phyloP scores from a whole-genome alignment of 2,888 invertebrate species.

The Leptinotarsa juncta region DNA sequence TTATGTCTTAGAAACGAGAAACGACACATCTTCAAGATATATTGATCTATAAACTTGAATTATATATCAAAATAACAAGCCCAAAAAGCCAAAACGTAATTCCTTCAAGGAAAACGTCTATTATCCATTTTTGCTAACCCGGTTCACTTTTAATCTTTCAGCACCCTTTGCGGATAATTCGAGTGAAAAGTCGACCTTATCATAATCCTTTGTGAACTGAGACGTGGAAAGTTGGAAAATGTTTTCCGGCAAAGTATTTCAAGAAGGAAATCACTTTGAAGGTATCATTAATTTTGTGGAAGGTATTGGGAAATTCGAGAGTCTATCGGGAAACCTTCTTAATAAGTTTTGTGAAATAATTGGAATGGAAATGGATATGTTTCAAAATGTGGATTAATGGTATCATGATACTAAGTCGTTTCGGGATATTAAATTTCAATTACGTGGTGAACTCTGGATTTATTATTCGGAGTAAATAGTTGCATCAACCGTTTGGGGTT shows the following conservation, averaged over 20 bases:
- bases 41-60: conserved; percentile 20
- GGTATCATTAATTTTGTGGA: conserved; percentile 6
- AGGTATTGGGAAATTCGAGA: conserved; percentile 1
- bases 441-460: not conserved
- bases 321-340: not conserved
- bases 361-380: not conserved
- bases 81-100: conserved; percentile 1
- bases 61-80: conserved; percentile 1
- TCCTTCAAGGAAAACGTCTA: not conserved
- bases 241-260: not conserved
- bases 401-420: not conserved
- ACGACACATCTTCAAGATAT: conserved; percentile 5
- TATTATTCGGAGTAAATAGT: too few species aligned
- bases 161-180: not conserved
- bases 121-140: conserved; percentile 7
- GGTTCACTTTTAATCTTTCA: conserved; percentile 12
- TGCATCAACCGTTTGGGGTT: too few species aligned
- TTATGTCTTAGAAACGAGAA: conserved; percentile 6
- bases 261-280: not conserved
- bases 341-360: not conserved
- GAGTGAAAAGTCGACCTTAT: not conserved
- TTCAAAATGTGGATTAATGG: too few species aligned
- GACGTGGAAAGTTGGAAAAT: conserved; percentile 3
- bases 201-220: not conserved
- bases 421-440: not conserved